Evolutionary conservation across 2,113 vertebrate species (phyloP).

Genomic region (Nesogale talazaci): DNA sequence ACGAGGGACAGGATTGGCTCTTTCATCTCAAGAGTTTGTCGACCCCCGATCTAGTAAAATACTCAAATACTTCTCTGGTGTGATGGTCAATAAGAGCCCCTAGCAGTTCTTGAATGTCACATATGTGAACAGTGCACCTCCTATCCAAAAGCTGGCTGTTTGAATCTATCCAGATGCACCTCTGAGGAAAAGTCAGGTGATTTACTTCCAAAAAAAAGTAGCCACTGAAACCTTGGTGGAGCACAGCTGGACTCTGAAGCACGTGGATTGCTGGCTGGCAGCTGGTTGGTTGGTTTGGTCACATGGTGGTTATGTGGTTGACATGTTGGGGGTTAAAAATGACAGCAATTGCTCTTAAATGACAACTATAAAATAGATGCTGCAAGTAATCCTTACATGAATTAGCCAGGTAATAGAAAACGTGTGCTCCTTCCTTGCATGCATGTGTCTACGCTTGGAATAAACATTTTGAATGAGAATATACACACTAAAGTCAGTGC

Average conservation of each 20-base stretch:
- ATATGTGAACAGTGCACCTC: neutral
- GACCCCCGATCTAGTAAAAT: too few species aligned
- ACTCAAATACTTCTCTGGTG: too few species aligned
- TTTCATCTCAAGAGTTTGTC: too few species aligned
- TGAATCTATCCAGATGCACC: too few species aligned
- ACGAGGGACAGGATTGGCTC: too few species aligned
- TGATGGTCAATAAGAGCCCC: neutral
- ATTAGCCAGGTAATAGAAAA: constrained; percentile 8
- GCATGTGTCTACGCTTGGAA: constrained; percentile 8
- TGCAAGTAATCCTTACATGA: neutral
- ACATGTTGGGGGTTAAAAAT: neutral
- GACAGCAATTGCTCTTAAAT: neutral
- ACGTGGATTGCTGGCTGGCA: neutral
- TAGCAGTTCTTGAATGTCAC: neutral
- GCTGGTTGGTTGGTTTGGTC: neutral
- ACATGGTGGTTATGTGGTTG: neutral
- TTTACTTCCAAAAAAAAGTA: neutral
- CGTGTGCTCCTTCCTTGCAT: neutral
- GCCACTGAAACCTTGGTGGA: neutral
- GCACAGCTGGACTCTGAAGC: neutral
- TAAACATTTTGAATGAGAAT: neutral
- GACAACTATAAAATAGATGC: neutral
- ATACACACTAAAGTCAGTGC: neutral
- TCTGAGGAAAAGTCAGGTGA: too few species aligned
- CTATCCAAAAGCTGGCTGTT: neutral